phyloP scores from a whole-genome alignment of 2,888 invertebrate species.

The Netelia inedita region DNA sequence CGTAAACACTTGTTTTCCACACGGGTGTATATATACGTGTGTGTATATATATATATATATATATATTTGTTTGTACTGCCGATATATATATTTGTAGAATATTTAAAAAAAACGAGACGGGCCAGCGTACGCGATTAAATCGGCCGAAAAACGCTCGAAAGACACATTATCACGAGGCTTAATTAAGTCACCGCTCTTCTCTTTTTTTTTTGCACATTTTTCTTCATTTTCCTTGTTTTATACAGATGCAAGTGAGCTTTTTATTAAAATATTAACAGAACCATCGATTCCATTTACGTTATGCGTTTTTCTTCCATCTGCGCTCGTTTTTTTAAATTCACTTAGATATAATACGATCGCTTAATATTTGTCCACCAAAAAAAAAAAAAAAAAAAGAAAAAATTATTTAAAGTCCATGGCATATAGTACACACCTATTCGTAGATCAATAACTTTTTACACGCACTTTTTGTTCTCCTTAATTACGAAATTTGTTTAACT shows the following conservation, averaged over 20 bases:
- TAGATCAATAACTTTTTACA: constrained; percentile 84
- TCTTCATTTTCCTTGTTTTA: constrained; percentile 71
- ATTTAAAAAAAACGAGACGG: constrained; percentile 71
- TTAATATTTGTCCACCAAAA: constrained; percentile 76
- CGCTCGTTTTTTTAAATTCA: constrained; percentile 74
- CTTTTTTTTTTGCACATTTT: constrained; percentile 29
- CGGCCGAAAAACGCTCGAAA: constrained; percentile 75
- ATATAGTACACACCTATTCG: constrained; percentile 82
- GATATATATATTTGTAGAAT: constrained; percentile 59
- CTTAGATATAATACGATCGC: constrained; percentile 77
- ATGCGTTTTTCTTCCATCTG: constrained; percentile 60
- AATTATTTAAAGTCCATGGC: constrained; percentile 77
- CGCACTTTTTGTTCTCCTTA: constrained; percentile 78
- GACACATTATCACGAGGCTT: constrained; percentile 80
- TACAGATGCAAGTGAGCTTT: constrained; percentile 79
- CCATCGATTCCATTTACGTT: constrained; percentile 79
- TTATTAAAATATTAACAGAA: constrained; percentile 84
- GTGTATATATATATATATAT: constrained; percentile 67
- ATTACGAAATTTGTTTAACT: constrained; percentile 78
- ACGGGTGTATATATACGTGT: constrained; percentile 64
- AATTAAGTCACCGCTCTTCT: constrained; percentile 64
- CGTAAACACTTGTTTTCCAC: constrained; percentile 54
- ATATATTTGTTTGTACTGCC: constrained; percentile 67
- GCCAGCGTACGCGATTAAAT: constrained; percentile 71
- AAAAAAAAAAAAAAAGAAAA: constrained; percentile 72